These are phyloP conservation scores for Chromis chromis DNA, from an alignment of 2,797 vertebrate species.

Conservation along the genomic window DNA sequence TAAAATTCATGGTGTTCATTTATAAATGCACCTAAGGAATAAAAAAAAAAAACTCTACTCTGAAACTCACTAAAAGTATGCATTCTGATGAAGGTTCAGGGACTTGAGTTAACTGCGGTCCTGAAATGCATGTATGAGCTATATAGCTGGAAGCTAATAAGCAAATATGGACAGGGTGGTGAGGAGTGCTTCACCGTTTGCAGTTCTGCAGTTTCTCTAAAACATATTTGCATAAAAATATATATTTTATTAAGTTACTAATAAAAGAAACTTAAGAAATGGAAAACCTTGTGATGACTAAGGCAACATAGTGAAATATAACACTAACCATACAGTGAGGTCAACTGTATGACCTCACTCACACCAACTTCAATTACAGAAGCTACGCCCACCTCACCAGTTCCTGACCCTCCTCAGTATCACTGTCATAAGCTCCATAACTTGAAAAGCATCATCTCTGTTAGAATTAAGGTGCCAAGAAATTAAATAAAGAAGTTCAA, in stretches of 20 bases:
- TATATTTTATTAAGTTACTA: slow-evolving; percentile 4
- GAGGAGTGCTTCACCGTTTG: neutral
- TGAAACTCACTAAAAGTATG: slow-evolving; percentile 4
- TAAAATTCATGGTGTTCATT: too few species aligned
- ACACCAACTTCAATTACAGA: slow-evolving; percentile 8
- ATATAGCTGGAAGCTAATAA: neutral
- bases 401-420: neutral
- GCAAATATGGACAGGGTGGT: neutral
- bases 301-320: slow-evolving; percentile 37
- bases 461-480: neutral
- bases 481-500: neutral
- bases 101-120: slow-evolving; percentile 15
- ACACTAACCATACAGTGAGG: neutral
- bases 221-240: neutral
- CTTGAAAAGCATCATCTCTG: neutral
- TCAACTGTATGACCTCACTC: slow-evolving; percentile 21
- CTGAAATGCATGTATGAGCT: slow-evolving; percentile 9
- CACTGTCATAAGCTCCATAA: neutral
- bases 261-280: slow-evolving; percentile 30
- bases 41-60: too few species aligned
- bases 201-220: neutral
- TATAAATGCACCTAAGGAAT: too few species aligned
- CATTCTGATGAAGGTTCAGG: neutral
- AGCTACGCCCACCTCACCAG: neutral
- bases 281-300: slow-evolving; percentile 37